These are phyloP conservation scores for Disparrhopalites patrizii DNA, from an alignment of 2,888 invertebrate species.

Conservation along the genomic window DNA sequence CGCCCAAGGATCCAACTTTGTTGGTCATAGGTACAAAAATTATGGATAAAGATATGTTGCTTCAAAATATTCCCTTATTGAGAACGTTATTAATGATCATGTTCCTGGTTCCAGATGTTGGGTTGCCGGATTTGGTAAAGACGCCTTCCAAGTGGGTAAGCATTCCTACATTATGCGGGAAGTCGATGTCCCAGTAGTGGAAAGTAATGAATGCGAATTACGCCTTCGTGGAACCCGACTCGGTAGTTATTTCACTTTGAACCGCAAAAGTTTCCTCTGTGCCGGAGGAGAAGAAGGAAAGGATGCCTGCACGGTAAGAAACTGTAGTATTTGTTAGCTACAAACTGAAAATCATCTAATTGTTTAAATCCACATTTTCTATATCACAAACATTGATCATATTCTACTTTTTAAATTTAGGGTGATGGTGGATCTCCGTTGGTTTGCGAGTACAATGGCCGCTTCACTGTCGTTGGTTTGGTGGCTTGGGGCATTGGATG, in stretches of 20 bases:
- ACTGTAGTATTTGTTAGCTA: too few relatives aligned
- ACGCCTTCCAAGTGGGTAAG: conserved; percentile 57
- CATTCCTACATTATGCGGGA: conserved; percentile 68
- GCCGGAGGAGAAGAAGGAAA: conserved; percentile 71
- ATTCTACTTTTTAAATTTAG: conserved; percentile 52
- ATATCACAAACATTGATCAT: conserved; percentile 42
- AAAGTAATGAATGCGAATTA: conserved; percentile 62
- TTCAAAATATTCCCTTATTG: too few relatives aligned
- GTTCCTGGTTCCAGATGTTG: conserved; percentile 51
- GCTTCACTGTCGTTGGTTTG: conserved; percentile 63
- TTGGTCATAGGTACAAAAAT: conserved; percentile 33
- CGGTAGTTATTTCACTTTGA: conserved; percentile 61
- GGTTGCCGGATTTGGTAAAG: conserved; percentile 78
- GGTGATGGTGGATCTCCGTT: conserved; percentile 72
- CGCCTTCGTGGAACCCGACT: conserved; percentile 64
- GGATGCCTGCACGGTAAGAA: conserved; percentile 70
- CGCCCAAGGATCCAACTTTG: conserved; percentile 16
- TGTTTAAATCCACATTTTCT: too few relatives aligned
- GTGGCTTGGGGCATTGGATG: conserved; percentile 71
- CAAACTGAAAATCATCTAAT: too few relatives aligned
- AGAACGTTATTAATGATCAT: too few relatives aligned
- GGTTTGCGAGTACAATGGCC: conserved; percentile 60
- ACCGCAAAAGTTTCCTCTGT: conserved; percentile 67
- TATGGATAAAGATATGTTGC: neutral
- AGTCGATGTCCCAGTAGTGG: conserved; percentile 69